phyloP scores from a whole-genome alignment of 2,888 invertebrate genomes.

The Idaea biselata region DNA sequence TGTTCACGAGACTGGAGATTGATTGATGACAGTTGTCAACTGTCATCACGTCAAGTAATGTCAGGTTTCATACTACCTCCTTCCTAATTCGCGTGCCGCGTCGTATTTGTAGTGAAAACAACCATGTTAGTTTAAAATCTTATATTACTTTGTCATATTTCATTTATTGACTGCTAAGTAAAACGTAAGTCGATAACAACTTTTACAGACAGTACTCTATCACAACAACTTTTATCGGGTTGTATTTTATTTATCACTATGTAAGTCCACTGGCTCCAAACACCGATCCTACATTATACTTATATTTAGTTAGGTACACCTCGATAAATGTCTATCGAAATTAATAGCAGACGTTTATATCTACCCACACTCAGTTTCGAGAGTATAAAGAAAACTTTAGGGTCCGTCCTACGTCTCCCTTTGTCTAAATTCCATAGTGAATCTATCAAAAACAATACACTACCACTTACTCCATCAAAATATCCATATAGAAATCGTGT shows the following conservation, averaged over 20 bases:
- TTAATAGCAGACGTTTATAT: constrained; percentile 29
- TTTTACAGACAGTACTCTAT: too few relatives aligned
- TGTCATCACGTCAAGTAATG: too few relatives aligned
- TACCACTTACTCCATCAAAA: neutral
- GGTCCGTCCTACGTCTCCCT: constrained; percentile 29
- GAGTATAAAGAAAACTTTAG: constrained; percentile 25
- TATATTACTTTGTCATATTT: neutral
- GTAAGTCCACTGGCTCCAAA: neutral
- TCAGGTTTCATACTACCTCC: too few relatives aligned
- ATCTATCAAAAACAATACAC: neutral
- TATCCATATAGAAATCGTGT: neutral
- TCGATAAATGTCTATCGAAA: constrained; percentile 9
- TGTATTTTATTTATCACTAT: too few relatives aligned
- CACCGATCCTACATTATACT: constrained; percentile 5
- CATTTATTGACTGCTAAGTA: neutral
- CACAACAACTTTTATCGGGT: too few relatives aligned
- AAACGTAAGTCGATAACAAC: too few relatives aligned
- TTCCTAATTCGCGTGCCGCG: too few relatives aligned
- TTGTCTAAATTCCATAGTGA: constrained; percentile 33
- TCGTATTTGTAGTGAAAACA: too few relatives aligned
- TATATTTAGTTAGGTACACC: neutral
- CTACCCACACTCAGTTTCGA: constrained; percentile 21
- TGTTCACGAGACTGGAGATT: too few relatives aligned
- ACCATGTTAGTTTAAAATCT: too few relatives aligned
- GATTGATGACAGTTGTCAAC: too few relatives aligned